phyloP scores from a whole-genome alignment of 64 coral and sea anemone genomes.

The Dendrophyllia cribrosa region DNA sequence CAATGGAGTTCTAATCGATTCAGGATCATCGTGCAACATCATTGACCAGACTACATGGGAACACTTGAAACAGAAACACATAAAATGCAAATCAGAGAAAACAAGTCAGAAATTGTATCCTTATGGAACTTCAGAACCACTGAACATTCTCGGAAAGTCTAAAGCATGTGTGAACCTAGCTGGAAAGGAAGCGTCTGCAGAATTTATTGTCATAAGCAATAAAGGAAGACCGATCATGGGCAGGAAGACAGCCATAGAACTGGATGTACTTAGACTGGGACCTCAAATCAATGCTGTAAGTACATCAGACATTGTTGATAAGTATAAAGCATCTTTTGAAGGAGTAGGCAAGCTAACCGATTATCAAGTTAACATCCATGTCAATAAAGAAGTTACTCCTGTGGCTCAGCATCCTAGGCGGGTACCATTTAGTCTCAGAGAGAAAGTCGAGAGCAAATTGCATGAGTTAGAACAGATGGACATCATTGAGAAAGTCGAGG shows the following conservation, averaged over 20 bases:
- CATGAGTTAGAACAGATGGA: constrained; percentile 49
- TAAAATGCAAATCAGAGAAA: constrained; percentile 59
- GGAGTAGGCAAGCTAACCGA: constrained; percentile 64
- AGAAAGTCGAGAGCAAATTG: constrained; percentile 24
- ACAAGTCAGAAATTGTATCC: constrained; percentile 61
- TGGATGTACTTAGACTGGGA: constrained; percentile 10
- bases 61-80: constrained; percentile 37
- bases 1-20: constrained; percentile 54
- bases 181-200: background rate
- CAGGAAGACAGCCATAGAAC: constrained; percentile 35
- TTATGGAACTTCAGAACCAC: constrained; percentile 61
- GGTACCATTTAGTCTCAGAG: constrained; percentile 57
- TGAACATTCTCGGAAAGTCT: constrained; percentile 37
- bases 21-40: constrained; percentile 71
- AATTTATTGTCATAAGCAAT: constrained; percentile 54
- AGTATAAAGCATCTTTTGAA: background rate
- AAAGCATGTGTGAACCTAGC: constrained; percentile 2
- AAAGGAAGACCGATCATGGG: constrained; percentile 42
- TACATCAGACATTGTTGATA: constrained; percentile 6
- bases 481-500: constrained; percentile 34
- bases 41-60: constrained; percentile 59
- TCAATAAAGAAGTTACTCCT: constrained; percentile 10
- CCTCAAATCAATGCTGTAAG: constrained; percentile 12
- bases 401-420: constrained; percentile 13
- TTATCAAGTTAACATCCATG: constrained; percentile 51